Base-by-base conservation (phyloP, 2,797 vertebrate genomes). In the Chaunax sp. region DNA sequence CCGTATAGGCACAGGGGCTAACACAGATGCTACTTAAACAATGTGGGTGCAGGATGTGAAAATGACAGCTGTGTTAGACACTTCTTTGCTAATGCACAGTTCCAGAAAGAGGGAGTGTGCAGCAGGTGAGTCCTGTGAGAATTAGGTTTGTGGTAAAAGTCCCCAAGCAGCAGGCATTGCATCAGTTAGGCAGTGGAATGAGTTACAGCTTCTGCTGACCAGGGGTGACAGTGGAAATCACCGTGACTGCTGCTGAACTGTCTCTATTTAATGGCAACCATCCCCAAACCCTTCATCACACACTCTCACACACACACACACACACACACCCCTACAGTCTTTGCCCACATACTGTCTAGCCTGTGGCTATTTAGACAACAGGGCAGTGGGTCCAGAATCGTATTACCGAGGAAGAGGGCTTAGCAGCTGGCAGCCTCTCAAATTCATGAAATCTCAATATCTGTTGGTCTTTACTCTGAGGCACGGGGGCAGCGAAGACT, bases 361-460 rank as follows among this genome's bases (percentile, higher is more conserved):
- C 82, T 1, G 10, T 59, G 81, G 87, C 80, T 83, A 51, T 84
- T 84, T 80, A 64, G 77, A 80, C 81, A 77, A 69, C 33, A 1
- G 53, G 56, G 65, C 60, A 25, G 69, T 11, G 45, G 72, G 80
- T 76, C 72, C 73, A 74, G 76, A 78, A 78, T 91, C 74, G 59
- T 72, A 87, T 88, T 87, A 90, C 74, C 83, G 69, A 52, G 70
- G 60, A 83, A 70, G 64, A 80, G 64, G 44, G 19, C 69, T 62
- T 57, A 81, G 84, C 77, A 85, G 84, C 86, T 77, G 82, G 83
- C 54, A 71, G 82, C 61, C 45, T 57, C 64, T 81, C 38, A 18
- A 80, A 80, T 78, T 85, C 62, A 73, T 60, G 52, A 81, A 75
- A 83, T 77, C 64, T 83, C 85, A 76, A 84, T 81, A 75, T 84